These are phyloP conservation scores for Sylvietta virens DNA, from an alignment of 2,113 vertebrate species.

Conservation along the genomic window DNA sequence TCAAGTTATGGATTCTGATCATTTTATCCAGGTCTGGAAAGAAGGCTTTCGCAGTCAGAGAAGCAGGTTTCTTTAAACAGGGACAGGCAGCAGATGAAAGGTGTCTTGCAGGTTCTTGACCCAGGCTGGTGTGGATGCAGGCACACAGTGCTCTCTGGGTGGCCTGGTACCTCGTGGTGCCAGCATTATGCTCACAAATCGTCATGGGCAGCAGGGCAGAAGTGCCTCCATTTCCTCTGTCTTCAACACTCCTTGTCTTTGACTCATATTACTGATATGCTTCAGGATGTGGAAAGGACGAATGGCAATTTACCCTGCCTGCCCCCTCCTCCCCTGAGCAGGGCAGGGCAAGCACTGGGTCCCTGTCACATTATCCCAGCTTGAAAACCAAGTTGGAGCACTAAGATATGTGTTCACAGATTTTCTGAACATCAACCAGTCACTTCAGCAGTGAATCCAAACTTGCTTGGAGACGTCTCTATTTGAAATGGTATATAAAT, in stretches of 20 bases:
- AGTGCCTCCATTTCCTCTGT: background rate
- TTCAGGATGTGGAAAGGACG: background rate
- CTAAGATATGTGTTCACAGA: background rate
- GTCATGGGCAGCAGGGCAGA: accelerated
- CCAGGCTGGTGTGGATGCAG: background rate
- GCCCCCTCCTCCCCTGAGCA: background rate
- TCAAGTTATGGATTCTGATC: background rate
- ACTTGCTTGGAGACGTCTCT: background rate
- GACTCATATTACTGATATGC: background rate
- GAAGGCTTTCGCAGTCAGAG: background rate
- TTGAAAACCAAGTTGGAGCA: background rate
- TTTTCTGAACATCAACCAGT: background rate
- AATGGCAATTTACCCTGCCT: background rate
- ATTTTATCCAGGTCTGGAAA: background rate
- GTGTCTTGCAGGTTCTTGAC: background rate
- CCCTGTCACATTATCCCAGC: background rate
- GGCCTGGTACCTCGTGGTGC: accelerated
- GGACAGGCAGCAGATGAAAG: background rate
- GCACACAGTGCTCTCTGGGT: accelerated
- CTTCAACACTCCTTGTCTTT: background rate
- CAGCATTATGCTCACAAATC: background rate
- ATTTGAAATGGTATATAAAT: background rate
- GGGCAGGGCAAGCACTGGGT: background rate
- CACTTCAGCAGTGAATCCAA: background rate
- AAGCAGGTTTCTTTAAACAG: background rate